Evolutionary conservation across 2,888 invertebrate species (phyloP), one percentile per base, ranked within the genome.

Genomic region (Pterostichus niger): DNA sequence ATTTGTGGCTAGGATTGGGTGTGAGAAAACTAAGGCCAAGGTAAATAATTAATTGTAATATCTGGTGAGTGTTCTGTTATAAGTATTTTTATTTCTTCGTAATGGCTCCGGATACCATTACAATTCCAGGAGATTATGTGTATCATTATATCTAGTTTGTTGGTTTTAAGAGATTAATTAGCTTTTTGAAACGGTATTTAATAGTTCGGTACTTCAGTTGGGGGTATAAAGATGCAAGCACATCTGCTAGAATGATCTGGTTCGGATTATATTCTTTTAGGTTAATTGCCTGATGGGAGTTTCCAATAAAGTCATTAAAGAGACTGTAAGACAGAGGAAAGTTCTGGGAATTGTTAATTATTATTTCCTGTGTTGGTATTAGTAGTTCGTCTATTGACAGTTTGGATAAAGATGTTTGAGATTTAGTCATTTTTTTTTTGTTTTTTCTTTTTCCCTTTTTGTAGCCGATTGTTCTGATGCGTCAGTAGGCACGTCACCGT

Each of bases 111-210:
- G 46, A 84, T 24, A 10, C 85, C 84, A 52, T 84, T 85, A 7
- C 84, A n/a, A n/a, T n/a, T n/a, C n/a, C n/a, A n/a, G n/a, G 86
- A 84, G 7, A 86, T 17, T 24, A 86, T 83, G 17, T 46, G 64
- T 46, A 31, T 49, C 46, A 46, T 46, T 46, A 6, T 46, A 10
- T 46, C 46, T 4, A 3, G n/a, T 46, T 46, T 46, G 24, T 64
- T 64, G 61, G 31, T 6, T n/a, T 46, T 46, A 46, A 46, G n/a
- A 46, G 9, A n/a, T 11, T n/a, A 46, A 10, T 46, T 46, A 46
- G 10, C 9, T n/a, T 46, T 46, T 46, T 46, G 10, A 46, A 46
- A n/a, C 46, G 46, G 46, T 46, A 46, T 46, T 46, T 46, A 4
- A 46, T 46, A 46, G 46, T 46, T 46, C 46, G 9, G n/a, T 4